These are phyloP conservation scores for Rhinella marina DNA, from an alignment of 2,797 vertebrate species.

Conservation along the genomic window DNA sequence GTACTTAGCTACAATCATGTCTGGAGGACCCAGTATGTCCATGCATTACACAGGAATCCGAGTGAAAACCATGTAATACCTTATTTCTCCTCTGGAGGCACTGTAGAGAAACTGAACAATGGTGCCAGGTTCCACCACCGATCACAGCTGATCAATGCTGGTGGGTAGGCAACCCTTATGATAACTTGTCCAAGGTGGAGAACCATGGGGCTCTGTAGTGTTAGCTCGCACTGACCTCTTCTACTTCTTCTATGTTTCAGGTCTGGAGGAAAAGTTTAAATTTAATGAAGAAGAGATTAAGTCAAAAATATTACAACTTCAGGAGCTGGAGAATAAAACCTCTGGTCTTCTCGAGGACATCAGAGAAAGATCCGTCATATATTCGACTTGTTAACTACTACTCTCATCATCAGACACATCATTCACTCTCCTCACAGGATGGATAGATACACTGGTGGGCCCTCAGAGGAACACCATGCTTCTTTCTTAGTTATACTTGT, in stretches of 20 bases:
- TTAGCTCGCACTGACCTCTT: not conserved
- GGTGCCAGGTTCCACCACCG: not conserved
- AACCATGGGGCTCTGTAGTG: not conserved
- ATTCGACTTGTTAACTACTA: constrained; percentile 75
- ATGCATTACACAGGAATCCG: too few species aligned
- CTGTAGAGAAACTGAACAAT: not conserved
- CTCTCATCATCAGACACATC: not conserved
- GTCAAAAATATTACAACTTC: constrained; percentile 73
- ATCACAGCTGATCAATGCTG: not conserved
- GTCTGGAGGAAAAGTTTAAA: constrained; percentile 79
- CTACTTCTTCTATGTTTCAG: constrained; percentile 64
- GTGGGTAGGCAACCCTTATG: not conserved
- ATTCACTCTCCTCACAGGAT: not conserved
- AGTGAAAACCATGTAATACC: not conserved
- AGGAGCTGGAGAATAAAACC: constrained; percentile 74
- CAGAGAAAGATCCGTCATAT: constrained; percentile 71
- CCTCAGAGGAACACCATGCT: not conserved
- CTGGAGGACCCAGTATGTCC: too few species aligned
- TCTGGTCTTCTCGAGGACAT: constrained; percentile 74
- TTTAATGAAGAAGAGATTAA: constrained; percentile 79
- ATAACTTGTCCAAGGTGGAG: not conserved
- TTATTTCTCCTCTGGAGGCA: not conserved
- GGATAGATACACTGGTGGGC: not conserved
- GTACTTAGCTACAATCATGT: too few species aligned
- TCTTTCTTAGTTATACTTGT: not conserved